These are phyloP conservation scores for Leucoraja ocellata DNA, from an alignment of 2,797 vertebrate species.

Conservation along the genomic window DNA sequence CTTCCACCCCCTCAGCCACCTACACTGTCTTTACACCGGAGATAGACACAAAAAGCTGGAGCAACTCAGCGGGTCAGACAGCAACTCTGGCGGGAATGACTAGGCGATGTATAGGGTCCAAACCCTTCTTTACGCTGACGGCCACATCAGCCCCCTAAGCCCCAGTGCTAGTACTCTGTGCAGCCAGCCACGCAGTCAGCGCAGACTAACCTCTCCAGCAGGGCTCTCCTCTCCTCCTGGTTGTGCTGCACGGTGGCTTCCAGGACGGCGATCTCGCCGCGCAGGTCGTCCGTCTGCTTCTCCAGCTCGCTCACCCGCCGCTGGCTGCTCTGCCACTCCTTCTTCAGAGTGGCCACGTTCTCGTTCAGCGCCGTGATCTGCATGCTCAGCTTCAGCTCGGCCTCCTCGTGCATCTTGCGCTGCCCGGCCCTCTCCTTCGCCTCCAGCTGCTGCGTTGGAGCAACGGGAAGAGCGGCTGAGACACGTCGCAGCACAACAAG, in stretches of 20 bases:
- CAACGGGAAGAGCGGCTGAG: too few relatives aligned
- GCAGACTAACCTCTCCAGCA: constrained; percentile 75
- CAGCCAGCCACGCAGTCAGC: background rate
- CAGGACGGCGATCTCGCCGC: constrained; percentile 89
- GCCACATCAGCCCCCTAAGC: too few relatives aligned
- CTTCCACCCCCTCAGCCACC: too few relatives aligned
- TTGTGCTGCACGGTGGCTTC: constrained; percentile 97
- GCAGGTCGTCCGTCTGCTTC: constrained; percentile 89
- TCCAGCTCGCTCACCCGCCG: constrained; percentile 81
- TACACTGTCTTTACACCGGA: too few relatives aligned
- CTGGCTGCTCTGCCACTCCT: constrained; percentile 91
- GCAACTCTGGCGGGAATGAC: too few relatives aligned
- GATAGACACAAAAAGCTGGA: too few relatives aligned
- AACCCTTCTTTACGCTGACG: too few relatives aligned
- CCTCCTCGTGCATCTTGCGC: constrained; percentile 73
- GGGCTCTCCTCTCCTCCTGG: constrained; percentile 87
- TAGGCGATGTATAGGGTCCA: too few relatives aligned
- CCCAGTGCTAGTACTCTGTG: too few relatives aligned
- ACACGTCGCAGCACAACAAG: background rate
- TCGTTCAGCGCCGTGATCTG: constrained; percentile 89
- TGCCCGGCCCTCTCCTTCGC: constrained; percentile 72
- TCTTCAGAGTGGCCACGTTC: constrained; percentile 89
- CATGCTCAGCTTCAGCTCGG: constrained; percentile 68
- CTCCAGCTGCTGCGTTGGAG: constrained; percentile 50
- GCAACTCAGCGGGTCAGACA: too few relatives aligned